Base-by-base conservation (phyloP, 2,797 vertebrate species). In the Morelia viridis region DNA sequence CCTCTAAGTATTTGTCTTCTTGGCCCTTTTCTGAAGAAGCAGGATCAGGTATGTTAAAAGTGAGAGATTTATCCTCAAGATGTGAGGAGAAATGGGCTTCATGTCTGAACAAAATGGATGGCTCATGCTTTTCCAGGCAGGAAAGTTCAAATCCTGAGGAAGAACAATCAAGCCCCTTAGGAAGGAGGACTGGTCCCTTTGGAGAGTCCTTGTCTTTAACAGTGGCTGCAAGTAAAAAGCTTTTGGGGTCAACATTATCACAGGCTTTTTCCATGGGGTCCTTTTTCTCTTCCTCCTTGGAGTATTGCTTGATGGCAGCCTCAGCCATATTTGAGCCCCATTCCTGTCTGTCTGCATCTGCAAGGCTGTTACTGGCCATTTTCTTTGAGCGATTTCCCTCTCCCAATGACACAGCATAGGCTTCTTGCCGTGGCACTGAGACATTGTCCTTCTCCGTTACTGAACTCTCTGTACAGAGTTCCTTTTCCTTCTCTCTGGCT, bases 1-100 rank as follows among this genome's bases (percentile, higher is more conserved):
- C 99, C 95, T 99, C 98, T 90, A 99, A 96, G 94, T 99, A 99
- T 91, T 99, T 98, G 28, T 99, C 98, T 95, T 98, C 98, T 3
- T 97, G 97, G 93, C 95, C 94, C 53, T 97, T 85, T 83, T 97
- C 92, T 96, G 93, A 97, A 96, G 95, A 97, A 85, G 96, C 93
- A 91, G 86, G 35, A 92, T 65, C 94, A 10, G 98, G 94, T 88
- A 96, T 95, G 61, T 97, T 97, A 92, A 97, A 96, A 85, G 97
- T 95, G 88, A 97, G 96, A 9, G 98, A 97, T 90, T 97, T 97
- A 93, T 98, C 98, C 10, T 98, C 98, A 95, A 98, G 98, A 84
- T 96, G 95, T 93, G 96, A 95, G 92, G 95, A 96, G 0, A 95
- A 96, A 19, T 93, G 96, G 94, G 96, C 96, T 28, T 97, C 96